A percentile compares a stretch with the other conserved stretches of the same genome.
These are phyloP conservation scores for Heteractis magnifica DNA, from an alignment of 92 coral and sea anemone species.

Conservation along the genomic window DNA sequence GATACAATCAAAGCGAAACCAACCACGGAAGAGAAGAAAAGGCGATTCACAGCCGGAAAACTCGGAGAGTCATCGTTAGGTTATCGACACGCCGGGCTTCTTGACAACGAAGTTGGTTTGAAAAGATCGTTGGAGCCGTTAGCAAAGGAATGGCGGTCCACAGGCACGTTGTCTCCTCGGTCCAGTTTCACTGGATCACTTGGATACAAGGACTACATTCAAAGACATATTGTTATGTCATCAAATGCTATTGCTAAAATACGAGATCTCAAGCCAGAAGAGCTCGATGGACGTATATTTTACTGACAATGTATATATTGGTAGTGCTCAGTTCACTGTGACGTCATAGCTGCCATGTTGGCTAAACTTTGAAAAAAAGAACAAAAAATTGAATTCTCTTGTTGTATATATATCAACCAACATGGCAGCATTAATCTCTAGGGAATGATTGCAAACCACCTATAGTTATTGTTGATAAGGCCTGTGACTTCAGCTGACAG, in stretches of 20 bases:
- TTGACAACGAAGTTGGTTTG: neutral
- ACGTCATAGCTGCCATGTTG: neutral
- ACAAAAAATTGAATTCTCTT: too few species aligned
- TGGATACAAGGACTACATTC: constrained; percentile 58
- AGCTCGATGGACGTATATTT: constrained; percentile 23
- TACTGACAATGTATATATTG: neutral
- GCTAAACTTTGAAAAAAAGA: neutral
- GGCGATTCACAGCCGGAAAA: constrained; percentile 7
- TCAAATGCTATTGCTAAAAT: constrained; percentile 80
- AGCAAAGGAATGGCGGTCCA: constrained; percentile 34
- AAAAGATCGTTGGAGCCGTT: constrained; percentile 9
- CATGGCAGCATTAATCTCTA: too few species aligned
- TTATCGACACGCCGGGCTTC: constrained; percentile 20
- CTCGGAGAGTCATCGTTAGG: constrained; percentile 19
- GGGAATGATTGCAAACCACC: too few species aligned
- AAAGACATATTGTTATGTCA: constrained; percentile 77
- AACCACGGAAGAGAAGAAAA: neutral
- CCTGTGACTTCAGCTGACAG: neutral
- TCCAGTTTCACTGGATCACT: constrained; percentile 9
- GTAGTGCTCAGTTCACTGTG: neutral
- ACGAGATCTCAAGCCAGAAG: constrained; percentile 83
- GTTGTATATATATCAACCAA: too few species aligned
- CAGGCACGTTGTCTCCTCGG: constrained; percentile 25
- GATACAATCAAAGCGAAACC: neutral
- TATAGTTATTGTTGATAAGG: too few species aligned